phyloP scores from a whole-genome alignment of 1,140 invertebrate genomes.

The Ips typographus region DNA sequence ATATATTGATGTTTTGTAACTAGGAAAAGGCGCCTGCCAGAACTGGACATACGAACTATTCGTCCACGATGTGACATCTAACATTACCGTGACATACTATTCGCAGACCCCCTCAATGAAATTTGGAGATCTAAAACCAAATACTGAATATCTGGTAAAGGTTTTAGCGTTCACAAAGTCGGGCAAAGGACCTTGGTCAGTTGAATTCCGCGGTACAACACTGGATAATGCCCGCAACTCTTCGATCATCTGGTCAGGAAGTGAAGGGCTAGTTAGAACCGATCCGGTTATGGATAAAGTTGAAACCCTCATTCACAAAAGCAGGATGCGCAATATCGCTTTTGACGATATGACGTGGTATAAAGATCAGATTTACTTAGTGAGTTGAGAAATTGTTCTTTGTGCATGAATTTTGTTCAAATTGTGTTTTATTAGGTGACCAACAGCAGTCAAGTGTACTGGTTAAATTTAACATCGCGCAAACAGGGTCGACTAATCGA shows the following conservation, averaged over 20 bases:
- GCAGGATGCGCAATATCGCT: slow-evolving; percentile 51
- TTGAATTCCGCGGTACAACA: slow-evolving; percentile 68
- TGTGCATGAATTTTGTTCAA: background rate
- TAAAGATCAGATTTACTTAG: slow-evolving; percentile 63
- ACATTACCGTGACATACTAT: slow-evolving; percentile 54
- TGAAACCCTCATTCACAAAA: slow-evolving; percentile 63
- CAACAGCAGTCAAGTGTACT: slow-evolving; percentile 69
- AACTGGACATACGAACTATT: slow-evolving; percentile 83
- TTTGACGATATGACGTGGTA: slow-evolving; percentile 49
- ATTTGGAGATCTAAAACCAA: slow-evolving; percentile 67
- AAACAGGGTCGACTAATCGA: slow-evolving; percentile 59
- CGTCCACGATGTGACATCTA: slow-evolving; percentile 62
- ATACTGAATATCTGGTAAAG: slow-evolving; percentile 75
- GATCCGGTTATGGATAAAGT: slow-evolving; percentile 74
- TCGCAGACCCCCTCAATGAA: slow-evolving; percentile 63
- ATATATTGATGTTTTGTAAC: slow-evolving; percentile 5
- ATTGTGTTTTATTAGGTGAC: slow-evolving; percentile 52
- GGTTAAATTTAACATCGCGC: slow-evolving; percentile 67
- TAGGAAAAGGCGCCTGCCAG: slow-evolving; percentile 73
- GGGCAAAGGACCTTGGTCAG: slow-evolving; percentile 79
- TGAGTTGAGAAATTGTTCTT: slow-evolving; percentile 1
- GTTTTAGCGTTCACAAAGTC: slow-evolving; percentile 74
- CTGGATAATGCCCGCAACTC: slow-evolving; percentile 54
- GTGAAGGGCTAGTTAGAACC: slow-evolving; percentile 68
- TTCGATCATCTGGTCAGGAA: slow-evolving; percentile 68